Evolutionary conservation across 2,888 invertebrate species (phyloP).

Genomic region (Leptura quadrifasciata): DNA sequence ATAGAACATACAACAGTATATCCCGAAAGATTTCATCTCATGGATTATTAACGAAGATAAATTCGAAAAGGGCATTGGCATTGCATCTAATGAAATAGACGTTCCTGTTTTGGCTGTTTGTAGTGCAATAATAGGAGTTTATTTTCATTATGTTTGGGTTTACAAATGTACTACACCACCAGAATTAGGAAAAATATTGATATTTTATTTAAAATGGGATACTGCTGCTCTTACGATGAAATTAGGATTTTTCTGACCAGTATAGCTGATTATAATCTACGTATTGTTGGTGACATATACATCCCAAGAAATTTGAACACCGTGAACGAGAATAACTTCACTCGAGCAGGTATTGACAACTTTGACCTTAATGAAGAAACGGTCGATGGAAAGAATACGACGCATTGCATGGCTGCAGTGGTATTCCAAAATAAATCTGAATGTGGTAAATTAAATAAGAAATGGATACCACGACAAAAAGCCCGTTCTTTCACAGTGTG

Average conservation of each 20-base stretch:
- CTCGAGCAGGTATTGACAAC: background rate
- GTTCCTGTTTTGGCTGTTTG: background rate
- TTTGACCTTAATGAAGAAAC: slow-evolving; percentile 9
- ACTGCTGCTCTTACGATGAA: background rate
- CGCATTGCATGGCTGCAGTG: background rate
- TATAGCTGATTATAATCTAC: slow-evolving; percentile 4
- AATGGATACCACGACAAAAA: background rate
- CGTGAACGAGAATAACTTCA: slow-evolving; percentile 2
- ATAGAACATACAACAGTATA: too few relatives aligned
- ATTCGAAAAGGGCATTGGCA: background rate
- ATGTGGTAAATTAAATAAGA: background rate
- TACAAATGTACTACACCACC: slow-evolving; percentile 5
- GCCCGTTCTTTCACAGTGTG: background rate
- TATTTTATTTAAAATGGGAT: slow-evolving; percentile 5
- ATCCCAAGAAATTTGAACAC: background rate
- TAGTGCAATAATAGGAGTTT: slow-evolving; percentile 11
- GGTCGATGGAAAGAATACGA: slow-evolving; percentile 1
- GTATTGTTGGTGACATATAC: background rate
- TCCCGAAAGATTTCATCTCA: background rate
- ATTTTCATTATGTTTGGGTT: slow-evolving; percentile 8
- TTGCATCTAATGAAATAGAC: background rate
- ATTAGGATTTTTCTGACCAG: background rate
- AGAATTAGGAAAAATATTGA: slow-evolving; percentile 8
- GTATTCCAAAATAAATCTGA: background rate
- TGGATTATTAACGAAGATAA: slow-evolving; percentile 7